These are phyloP conservation scores for Phoenoteleia sp. DNA, from an alignment of 2,888 invertebrate genomes.

Conservation along the genomic window DNA sequence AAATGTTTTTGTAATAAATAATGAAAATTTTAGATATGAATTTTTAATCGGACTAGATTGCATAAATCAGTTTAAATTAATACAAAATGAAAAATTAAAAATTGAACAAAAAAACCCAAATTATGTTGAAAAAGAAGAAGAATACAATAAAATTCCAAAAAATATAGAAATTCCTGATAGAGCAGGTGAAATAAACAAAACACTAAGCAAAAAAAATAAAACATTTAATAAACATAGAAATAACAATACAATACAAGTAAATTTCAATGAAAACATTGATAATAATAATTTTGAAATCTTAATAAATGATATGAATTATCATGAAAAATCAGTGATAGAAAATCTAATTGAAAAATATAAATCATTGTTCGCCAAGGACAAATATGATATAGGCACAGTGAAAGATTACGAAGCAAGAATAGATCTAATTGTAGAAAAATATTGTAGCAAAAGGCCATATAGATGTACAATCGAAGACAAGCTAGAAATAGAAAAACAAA, in stretches of 20 bases:
- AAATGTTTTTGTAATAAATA: not conserved
- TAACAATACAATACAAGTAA: too few species aligned
- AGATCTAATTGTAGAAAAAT: not conserved
- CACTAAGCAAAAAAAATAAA: too few species aligned
- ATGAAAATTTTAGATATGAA: not conserved
- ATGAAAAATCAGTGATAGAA: not conserved
- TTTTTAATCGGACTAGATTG: slow-evolving; percentile 46
- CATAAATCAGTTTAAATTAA: slow-evolving; percentile 48
- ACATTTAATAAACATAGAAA: too few species aligned
- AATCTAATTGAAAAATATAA: slow-evolving; percentile 7
- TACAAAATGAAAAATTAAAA: slow-evolving; percentile 42
- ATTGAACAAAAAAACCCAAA: slow-evolving; percentile 31
- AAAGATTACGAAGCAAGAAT: slow-evolving; percentile 15
- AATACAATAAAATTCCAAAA: too few species aligned
- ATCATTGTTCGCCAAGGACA: not conserved
- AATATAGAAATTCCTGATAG: too few species aligned
- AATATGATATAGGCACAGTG: slow-evolving; percentile 15
- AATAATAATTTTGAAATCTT: not conserved
- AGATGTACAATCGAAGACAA: slow-evolving; percentile 17
- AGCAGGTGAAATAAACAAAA: too few species aligned
- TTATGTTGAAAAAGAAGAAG: too few species aligned
- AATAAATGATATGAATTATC: not conserved
- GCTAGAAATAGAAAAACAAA: slow-evolving; percentile 66
- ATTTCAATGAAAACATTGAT: slow-evolving; percentile 38
- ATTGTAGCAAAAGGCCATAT: slow-evolving; percentile 5